Base-by-base conservation (phyloP, 2,888 invertebrate species). In the Ptychoptera contaminata region DNA sequence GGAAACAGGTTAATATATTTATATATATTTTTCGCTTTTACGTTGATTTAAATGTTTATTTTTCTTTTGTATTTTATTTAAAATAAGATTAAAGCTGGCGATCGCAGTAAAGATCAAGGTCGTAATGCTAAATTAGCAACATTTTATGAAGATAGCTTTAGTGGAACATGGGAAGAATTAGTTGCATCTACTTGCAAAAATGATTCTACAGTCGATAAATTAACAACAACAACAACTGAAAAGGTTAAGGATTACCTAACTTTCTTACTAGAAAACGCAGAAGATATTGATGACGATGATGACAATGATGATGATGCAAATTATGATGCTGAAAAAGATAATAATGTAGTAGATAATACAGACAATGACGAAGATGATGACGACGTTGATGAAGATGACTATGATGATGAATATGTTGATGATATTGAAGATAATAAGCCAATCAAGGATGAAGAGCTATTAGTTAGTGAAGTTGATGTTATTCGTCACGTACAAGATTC, bases 241-340 rank as follows among this genome's bases (percentile, higher is more conserved):
- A 12, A 42, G 37, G 30, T n/a, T 29, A 15, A 45, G n/a, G 37
- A 41, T 45, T 8, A 34, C 11, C 37, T 37, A 11, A 55, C 59
- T 42, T 37, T 54, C 10, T 58, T 60, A 40, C 54, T 54, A 36
- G 47, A 62, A 2, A 58, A 57, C 7, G 60, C 58, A 47, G n/a
- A n/a, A n/a, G n/a, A n/a, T n/a, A 56, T 60, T 50, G 40, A 57
- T 8, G 65, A 66, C 12, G 62, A 62, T 8, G 66, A 68, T 37
- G 62, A 62, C 7, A 66, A 68, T 37, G 62, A 59, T 8, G 64
- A 62, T 5, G 60, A 60, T 16, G 60, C 63, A 16, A 63, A 63
- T 5, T 60, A 63, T 29, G 62, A 63, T 8, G 67, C 65, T 3
- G 65, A 65, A 1, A 63, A 65, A 35, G 58, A 63, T 15, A 59